phyloP scores from a whole-genome alignment of 2,888 invertebrate species.

The Acrocyrtus sp. region DNA sequence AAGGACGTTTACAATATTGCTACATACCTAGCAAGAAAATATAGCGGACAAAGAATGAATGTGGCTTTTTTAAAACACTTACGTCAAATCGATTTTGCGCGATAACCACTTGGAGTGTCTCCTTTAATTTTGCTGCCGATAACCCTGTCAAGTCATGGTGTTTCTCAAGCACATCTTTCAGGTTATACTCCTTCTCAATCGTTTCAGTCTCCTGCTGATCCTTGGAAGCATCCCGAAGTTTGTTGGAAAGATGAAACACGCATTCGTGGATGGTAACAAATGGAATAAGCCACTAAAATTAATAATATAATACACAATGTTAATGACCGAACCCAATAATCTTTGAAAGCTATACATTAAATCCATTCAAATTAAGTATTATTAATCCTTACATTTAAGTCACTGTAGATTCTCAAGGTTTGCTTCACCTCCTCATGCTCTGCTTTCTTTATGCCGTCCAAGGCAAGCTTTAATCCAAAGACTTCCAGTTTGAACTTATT shows the following conservation, averaged over 20 bases:
- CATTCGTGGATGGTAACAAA: slow-evolving; percentile 34
- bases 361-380: too few relatives aligned
- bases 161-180: slow-evolving; percentile 6
- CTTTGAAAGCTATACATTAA: neutral
- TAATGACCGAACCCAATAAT: neutral
- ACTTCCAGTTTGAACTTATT: slow-evolving; percentile 37
- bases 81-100: slow-evolving; percentile 35
- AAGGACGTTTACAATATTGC: neutral
- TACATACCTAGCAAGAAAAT: too few relatives aligned
- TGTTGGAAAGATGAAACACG: slow-evolving; percentile 23
- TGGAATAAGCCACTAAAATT: slow-evolving; percentile 48
- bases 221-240: neutral
- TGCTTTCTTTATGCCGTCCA: slow-evolving; percentile 28
- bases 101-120: slow-evolving; percentile 14
- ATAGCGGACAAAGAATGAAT: too few relatives aligned
- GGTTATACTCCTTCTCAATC: neutral
- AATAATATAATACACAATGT: neutral
- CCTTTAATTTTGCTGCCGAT: neutral
- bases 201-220: neutral
- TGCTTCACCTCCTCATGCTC: slow-evolving; percentile 36
- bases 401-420: slow-evolving; percentile 18
- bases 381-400: slow-evolving; percentile 55
- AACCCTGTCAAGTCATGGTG: slow-evolving; percentile 3
- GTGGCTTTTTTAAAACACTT: slow-evolving; percentile 7
- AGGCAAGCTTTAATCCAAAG: slow-evolving; percentile 49